Evolutionary conservation across 2,888 invertebrate species (phyloP), one percentile per base, ranked within the genome.

Genomic region (Lamproptera curius): DNA sequence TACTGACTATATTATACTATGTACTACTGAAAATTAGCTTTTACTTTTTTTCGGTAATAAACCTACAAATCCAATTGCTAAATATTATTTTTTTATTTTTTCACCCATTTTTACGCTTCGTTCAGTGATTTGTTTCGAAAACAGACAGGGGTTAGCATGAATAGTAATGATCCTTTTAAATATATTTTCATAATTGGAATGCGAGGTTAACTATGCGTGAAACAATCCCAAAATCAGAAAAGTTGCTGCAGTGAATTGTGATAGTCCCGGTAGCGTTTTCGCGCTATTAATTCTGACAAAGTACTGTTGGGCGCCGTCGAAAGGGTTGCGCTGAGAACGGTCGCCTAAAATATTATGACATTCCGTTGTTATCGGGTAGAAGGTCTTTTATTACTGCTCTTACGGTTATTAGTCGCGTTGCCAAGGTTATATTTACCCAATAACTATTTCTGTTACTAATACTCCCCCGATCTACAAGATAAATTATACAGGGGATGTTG

Each of bases 281-380:
- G 87, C 76, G 72, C 67, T 81, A 80, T 87, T 85, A 85, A 86
- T 78, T 70, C 76, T 87, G 84, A 87, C 72, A 87, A 82, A 85
- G 81, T 81, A 61, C 76, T 64, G 65, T 55, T 60, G 60, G 67
- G 63, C 58, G 58, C 64, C 63, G 68, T 66, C 63, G 73, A 82
- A 86, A 86, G 85, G 86, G 85, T 85, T 86, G 60, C 62, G 60
- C 55, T 67, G 71, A 74, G 67, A 63, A 67, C 73, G 75, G 70
- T 68, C 61, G 56, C 58, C 72, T 70, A 73, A 78, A 82, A 77
- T 82, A 76, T 86, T 86, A 70, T 81, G 83, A 84, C 83, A 67
- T 74, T 74, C 66, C 55, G 56, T 60, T 61, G 26, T 43, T 48
- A 41, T 55, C 50, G 36, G 15, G 41, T 45, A 53, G 45, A 51